phyloP scores from a whole-genome alignment of 2,113 vertebrate species.

The Edolisoma coerulescens region DNA sequence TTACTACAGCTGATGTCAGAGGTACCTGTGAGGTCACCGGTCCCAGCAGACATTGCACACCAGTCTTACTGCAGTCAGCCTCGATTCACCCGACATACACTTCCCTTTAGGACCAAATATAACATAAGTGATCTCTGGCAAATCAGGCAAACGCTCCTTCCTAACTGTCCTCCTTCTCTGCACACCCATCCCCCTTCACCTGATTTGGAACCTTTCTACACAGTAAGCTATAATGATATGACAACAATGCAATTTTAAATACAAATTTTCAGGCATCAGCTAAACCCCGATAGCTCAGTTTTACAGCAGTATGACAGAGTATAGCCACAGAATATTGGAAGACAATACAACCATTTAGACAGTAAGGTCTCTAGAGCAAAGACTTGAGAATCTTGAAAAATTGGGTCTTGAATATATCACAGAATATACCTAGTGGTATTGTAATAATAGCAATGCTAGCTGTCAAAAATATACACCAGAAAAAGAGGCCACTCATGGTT shows the following conservation, averaged over 20 bases:
- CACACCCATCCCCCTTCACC: fast-evolving
- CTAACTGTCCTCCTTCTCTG: background rate
- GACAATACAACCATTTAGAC: background rate
- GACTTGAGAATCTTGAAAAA: background rate
- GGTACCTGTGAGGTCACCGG: background rate
- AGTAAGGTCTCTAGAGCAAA: background rate
- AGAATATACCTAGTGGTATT: background rate
- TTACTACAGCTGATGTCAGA: background rate
- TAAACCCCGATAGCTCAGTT: background rate
- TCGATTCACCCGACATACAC: background rate
- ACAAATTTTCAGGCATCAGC: background rate
- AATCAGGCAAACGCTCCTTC: background rate
- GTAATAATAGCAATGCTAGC: background rate
- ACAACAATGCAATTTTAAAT: background rate
- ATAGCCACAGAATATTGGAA: background rate
- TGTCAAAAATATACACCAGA: background rate
- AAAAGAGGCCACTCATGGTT: background rate
- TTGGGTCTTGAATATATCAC: background rate
- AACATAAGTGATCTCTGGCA: background rate
- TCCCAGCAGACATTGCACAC: background rate
- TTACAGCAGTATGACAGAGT: background rate
- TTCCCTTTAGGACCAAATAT: background rate
- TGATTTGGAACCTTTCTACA: background rate
- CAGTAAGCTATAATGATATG: background rate
- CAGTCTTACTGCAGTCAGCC: background rate